phyloP scores from a whole-genome alignment of 1,140 invertebrate genomes.

The Drosophila tropicalis region DNA sequence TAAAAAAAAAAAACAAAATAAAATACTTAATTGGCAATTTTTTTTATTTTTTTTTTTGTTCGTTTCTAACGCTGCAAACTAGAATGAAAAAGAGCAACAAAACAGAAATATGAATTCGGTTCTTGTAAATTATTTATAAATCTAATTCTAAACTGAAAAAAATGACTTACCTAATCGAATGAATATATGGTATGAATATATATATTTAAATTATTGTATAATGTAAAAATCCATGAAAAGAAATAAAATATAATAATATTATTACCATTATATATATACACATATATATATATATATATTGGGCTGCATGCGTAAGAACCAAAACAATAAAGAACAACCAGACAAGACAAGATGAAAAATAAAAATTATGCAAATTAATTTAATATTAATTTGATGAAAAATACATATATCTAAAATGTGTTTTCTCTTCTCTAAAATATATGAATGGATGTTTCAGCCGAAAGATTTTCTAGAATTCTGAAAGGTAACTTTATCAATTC shows the following conservation, averaged over 20 bases:
- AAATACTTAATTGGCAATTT: constrained; percentile 27
- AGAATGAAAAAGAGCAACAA: constrained; percentile 13
- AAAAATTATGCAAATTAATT: constrained; percentile 76
- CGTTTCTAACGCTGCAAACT: constrained; percentile 35
- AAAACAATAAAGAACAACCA: constrained; percentile 43
- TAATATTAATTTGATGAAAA: constrained; percentile 75
- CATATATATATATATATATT: constrained; percentile 61
- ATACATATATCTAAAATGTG: constrained; percentile 14
- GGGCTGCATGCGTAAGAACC: constrained; percentile 66
- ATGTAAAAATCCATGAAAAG: constrained; percentile 20
- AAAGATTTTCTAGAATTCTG: too few relatives aligned
- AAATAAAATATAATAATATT: constrained; percentile 17
- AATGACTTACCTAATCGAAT: constrained; percentile 4
- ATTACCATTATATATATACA: constrained; percentile 39
- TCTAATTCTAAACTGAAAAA: background rate
- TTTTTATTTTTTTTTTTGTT: constrained; percentile 25
- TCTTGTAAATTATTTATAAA: constrained; percentile 36
- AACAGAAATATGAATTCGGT: constrained; percentile 38
- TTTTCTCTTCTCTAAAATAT: background rate
- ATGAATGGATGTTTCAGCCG: too few relatives aligned
- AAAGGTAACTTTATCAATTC: too few relatives aligned
- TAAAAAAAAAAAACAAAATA: constrained; percentile 4
- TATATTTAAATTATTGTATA: constrained; percentile 25
- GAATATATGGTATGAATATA: constrained; percentile 18
- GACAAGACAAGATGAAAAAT: constrained; percentile 31